Evolutionary conservation across 2,113 vertebrate species (phyloP).

Genomic region (Mustela lutreola): DNA sequence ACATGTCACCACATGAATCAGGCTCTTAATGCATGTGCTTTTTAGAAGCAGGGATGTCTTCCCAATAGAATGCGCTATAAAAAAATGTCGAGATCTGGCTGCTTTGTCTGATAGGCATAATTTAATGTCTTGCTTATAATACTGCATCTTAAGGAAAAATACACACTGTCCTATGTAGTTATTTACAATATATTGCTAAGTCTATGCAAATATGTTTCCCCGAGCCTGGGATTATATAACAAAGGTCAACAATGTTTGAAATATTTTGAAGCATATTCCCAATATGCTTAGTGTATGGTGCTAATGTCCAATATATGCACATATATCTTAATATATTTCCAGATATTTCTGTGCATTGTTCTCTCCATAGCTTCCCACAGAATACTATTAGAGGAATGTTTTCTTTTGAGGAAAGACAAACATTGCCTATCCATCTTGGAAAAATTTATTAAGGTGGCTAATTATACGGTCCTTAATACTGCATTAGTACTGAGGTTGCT

Average conservation of each 20-base stretch:
- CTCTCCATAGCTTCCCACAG: conserved; percentile 81
- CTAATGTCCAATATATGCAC: conserved; percentile 85
- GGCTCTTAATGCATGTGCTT: conserved; percentile 91
- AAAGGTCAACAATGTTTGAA: conserved; percentile 92
- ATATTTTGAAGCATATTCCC: conserved; percentile 89
- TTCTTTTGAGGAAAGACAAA: conserved; percentile 71
- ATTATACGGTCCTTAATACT: conserved; percentile 75
- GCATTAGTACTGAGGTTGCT: conserved; percentile 49
- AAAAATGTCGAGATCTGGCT: conserved; percentile 88
- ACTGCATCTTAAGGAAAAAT: conserved; percentile 92
- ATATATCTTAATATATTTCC: conserved; percentile 89
- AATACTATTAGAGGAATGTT: conserved; percentile 46
- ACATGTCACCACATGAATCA: conserved; percentile 93
- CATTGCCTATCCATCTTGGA: conserved; percentile 58
- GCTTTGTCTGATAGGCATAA: conserved; percentile 93
- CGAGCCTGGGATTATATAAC: conserved; percentile 88
- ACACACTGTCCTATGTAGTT: conserved; percentile 88
- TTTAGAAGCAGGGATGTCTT: conserved; percentile 90
- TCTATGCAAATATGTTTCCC: conserved; percentile 92
- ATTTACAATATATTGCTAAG: conserved; percentile 91
- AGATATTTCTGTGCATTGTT: conserved; percentile 83
- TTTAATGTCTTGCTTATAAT: conserved; percentile 91
- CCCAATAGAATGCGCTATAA: conserved; percentile 90
- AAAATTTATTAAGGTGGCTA: conserved; percentile 76
- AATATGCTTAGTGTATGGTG: conserved; percentile 85